Evolutionary conservation across 1,140 invertebrate genomes (phyloP).

Genomic region (Patella vulgata): DNA sequence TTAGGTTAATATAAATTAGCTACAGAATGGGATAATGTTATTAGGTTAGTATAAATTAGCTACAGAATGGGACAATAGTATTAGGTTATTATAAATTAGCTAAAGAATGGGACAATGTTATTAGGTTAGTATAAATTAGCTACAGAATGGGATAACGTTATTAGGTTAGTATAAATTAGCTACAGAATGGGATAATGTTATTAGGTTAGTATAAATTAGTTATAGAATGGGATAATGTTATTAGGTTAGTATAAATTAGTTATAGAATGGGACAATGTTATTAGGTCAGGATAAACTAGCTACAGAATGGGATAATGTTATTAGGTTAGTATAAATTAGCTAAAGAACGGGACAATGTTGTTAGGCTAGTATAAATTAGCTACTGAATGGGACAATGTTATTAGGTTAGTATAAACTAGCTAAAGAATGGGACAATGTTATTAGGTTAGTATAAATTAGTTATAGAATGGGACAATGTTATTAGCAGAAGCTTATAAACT

Average conservation of each 20-base stretch:
- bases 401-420: constrained; percentile 80
- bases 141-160: constrained; percentile 92
- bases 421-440: constrained; percentile 92
- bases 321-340: constrained; percentile 80
- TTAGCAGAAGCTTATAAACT: constrained; percentile 79
- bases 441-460: constrained; percentile 80
- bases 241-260: constrained; percentile 80
- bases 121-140: constrained; percentile 80
- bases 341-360: constrained; percentile 92
- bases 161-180: constrained; percentile 80
- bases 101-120: constrained; percentile 92
- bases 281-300: constrained; percentile 80
- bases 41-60: constrained; percentile 80
- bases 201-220: constrained; percentile 80
- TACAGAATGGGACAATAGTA: constrained; percentile 92
- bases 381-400: constrained; percentile 92
- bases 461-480: constrained; percentile 92
- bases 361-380: constrained; percentile 80
- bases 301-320: constrained; percentile 92
- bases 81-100: constrained; percentile 79
- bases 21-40: constrained; percentile 92
- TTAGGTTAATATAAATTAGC: constrained; percentile 79
- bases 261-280: constrained; percentile 92
- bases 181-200: constrained; percentile 92
- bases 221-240: constrained; percentile 92